These are phyloP conservation scores for Myotis findleyi DNA, from an alignment of 2,797 vertebrate species.

Conservation along the genomic window DNA sequence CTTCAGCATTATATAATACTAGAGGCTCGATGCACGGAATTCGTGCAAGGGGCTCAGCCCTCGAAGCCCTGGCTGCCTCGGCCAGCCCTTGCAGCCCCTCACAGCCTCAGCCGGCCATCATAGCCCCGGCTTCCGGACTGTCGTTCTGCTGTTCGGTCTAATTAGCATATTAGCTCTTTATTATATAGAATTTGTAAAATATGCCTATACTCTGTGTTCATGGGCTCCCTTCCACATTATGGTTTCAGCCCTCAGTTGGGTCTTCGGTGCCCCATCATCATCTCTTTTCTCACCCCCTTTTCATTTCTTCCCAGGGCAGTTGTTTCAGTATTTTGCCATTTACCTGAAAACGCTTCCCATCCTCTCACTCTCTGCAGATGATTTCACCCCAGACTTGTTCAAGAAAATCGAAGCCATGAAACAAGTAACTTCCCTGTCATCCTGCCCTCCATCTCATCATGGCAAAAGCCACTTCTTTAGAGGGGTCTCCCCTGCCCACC, in stretches of 20 bases:
- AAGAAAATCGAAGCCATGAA: neutral
- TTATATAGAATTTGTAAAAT: neutral
- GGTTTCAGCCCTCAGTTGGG: neutral
- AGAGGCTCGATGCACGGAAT: no score
- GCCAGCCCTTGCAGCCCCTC: no score
- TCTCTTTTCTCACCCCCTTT: neutral
- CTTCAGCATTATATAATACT: neutral
- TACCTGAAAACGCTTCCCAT: neutral
- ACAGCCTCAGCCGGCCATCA: no score
- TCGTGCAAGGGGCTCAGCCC: no score
- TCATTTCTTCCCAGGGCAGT: neutral
- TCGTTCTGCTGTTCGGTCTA: no score
- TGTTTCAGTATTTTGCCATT: neutral
- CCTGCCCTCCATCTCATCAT: neutral
- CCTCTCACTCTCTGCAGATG: neutral
- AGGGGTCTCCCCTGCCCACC: neutral
- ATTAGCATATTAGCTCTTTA: no score
- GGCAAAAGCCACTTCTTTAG: neutral
- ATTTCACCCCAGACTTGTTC: neutral
- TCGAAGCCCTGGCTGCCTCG: no score
- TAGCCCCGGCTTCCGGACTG: no score
- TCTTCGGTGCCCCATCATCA: neutral
- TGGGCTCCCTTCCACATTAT: neutral
- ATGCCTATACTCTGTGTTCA: rapidly evolving
- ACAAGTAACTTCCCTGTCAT: neutral